phyloP scores from a whole-genome alignment of 2,797 vertebrate species.

The Chelon auratus region DNA sequence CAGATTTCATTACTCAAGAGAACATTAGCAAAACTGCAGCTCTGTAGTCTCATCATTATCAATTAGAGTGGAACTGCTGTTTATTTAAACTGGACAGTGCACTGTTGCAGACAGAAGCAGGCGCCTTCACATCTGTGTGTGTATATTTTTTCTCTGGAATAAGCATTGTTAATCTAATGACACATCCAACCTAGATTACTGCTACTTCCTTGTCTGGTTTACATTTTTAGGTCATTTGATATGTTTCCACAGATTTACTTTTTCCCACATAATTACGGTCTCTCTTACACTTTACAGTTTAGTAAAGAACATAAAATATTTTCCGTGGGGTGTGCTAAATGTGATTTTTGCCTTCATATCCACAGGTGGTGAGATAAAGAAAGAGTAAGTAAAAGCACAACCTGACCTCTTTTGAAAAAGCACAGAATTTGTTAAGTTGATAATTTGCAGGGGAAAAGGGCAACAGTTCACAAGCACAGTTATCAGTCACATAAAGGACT shows the following conservation, averaged over 20 bases:
- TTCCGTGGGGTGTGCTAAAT: neutral
- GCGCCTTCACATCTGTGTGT: neutral
- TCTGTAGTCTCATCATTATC: slow-evolving; percentile 43
- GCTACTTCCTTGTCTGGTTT: slow-evolving; percentile 10
- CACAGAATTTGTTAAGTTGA: neutral
- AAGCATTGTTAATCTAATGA: slow-evolving; percentile 30
- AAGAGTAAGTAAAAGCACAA: neutral
- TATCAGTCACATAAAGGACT: too few relatives aligned
- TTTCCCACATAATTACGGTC: neutral
- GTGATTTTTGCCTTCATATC: neutral
- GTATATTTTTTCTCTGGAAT: neutral
- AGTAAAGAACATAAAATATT: neutral
- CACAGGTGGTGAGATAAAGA: neutral
- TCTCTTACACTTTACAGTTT: neutral
- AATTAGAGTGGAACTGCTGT: slow-evolving; percentile 46
- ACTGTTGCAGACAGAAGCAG: neutral
- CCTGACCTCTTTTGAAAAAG: neutral
- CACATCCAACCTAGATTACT: slow-evolving; percentile 55
- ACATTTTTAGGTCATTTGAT: slow-evolving; percentile 22
- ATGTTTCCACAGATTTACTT: neutral
- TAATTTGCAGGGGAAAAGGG: neutral
- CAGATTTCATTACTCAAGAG: slow-evolving; percentile 7
- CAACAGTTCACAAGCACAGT: neutral
- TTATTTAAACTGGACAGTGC: slow-evolving; percentile 57
- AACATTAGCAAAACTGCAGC: slow-evolving; percentile 7